A percentile compares a stretch with the other conserved stretches of the same genome.
Evolutionary conservation across 2,888 invertebrate species (phyloP).

Genomic region (Zhuqinia jingwanae): DNA sequence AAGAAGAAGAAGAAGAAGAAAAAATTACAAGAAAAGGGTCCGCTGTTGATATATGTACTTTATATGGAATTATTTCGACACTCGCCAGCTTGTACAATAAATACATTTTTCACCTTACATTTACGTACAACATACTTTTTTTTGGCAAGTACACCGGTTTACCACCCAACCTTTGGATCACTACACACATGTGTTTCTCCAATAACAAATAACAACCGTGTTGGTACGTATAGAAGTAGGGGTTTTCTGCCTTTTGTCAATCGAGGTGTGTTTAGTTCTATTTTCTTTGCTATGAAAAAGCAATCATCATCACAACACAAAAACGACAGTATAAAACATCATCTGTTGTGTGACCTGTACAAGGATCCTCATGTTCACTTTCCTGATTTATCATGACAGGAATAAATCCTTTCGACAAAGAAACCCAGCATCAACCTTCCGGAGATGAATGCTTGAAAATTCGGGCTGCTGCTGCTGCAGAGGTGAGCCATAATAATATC

Average conservation of each 20-base stretch:
- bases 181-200: not conserved
- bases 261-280: not conserved
- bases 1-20: no score
- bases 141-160: not conserved
- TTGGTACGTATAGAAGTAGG: no score
- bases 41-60: no score
- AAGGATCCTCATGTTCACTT: slow-evolving; percentile 41
- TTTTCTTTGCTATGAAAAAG: slow-evolving; percentile 26
- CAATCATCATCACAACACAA: slow-evolving; percentile 44
- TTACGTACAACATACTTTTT: not conserved
- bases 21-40: no score
- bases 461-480: slow-evolving; percentile 25
- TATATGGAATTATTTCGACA: no score
- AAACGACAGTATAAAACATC: slow-evolving; percentile 29
- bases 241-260: not conserved
- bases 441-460: slow-evolving; percentile 57
- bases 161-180: not conserved
- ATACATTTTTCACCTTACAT: not conserved
- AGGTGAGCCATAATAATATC: slow-evolving; percentile 41
- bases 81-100: not conserved
- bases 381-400: slow-evolving; percentile 59
- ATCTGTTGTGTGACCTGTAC: slow-evolving; percentile 34
- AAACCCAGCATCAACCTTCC: slow-evolving; percentile 54
- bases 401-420: slow-evolving; percentile 58
- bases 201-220: not conserved